Base-by-base conservation (phyloP, 1,140 invertebrate species). In the Tetragonula clypearis region DNA sequence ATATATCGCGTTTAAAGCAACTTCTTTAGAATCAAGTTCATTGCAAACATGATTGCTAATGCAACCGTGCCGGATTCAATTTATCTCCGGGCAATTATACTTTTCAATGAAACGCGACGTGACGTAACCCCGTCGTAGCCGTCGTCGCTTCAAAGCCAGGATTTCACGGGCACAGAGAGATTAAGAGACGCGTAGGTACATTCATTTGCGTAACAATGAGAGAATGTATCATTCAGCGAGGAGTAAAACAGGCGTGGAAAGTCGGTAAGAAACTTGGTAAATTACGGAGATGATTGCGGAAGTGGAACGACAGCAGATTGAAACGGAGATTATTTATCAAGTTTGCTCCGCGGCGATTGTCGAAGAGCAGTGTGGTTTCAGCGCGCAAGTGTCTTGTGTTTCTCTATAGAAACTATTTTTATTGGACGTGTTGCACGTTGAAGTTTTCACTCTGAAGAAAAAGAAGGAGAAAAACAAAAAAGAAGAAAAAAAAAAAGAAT, bases 1-100 rank as follows among this genome's bases (percentile, higher is more conserved):
- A 49, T 9, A 49, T 11, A 49, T 23, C 35, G 35, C 56, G 30
- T 19, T 35, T 35, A 15, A n/a, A 49, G 60, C 23, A n/a, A 77
- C 35, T 60, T n/a, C 15, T 30, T 30, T 58, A 49, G 6, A 62
- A 62, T 77, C 75, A 62, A 77, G 58, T 77, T 77, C 75, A 62
- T 77, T 77, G 75, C 58, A 14, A 77, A 77, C 75, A 21, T 30
- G 56, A 41, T 62, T 49, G 35, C 30, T 49, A 77, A 77, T 62
- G 35, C 58, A 21, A 62, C 75, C 5, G 21, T 5, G 26, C 21
- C 21, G 30, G 26, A 35, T 58, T 58, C 73, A 26, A 75, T 75
- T 62, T 77, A 77, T 77, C 58, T 21, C 12, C 23, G 5, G 5
- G 21, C 23, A 35, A 77, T 77, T 60, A 77, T 62, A 55, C 74